These are phyloP conservation scores for Hydractinia echinata DNA, from an alignment of 30 jellyfish, hydroid and myxozoan genomes.

Conservation along the genomic window DNA sequence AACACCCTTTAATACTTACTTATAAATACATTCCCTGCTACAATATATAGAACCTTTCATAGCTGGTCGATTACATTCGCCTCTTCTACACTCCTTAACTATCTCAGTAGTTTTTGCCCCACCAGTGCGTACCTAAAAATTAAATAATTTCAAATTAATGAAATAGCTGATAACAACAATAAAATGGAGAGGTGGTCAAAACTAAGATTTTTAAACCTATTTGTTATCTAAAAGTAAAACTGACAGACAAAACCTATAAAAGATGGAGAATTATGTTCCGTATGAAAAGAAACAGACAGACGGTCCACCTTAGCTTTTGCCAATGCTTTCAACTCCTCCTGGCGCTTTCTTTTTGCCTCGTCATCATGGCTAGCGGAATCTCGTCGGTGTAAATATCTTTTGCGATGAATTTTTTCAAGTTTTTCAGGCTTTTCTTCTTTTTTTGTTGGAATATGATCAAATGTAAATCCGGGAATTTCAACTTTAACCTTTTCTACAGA, in stretches of 20 bases:
- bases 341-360: not conserved
- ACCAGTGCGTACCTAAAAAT: constrained; percentile 57
- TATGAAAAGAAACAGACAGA: too few relatives aligned
- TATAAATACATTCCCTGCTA: constrained; percentile 76
- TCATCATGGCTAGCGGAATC: not conserved
- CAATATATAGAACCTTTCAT: constrained; percentile 88
- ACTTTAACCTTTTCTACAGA: not conserved
- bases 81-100: constrained; percentile 40
- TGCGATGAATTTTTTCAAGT: not conserved
- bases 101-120: constrained; percentile 59
- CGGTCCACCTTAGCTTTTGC: constrained; percentile 14
- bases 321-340: constrained; percentile 6
- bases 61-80: constrained; percentile 57
- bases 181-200: too few relatives aligned
- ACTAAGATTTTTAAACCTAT: too few relatives aligned
- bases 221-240: too few relatives aligned
- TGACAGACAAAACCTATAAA: too few relatives aligned
- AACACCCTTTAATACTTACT: constrained; percentile 28
- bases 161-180: too few relatives aligned
- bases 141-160: not conserved
- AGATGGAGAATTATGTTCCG: not conserved
- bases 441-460: constrained; percentile 29
- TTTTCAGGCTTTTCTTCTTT: not conserved
- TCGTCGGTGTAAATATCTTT: not conserved
- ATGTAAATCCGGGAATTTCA: constrained; percentile 18